These are phyloP conservation scores for Indri indri DNA, from an alignment of 2,113 vertebrate species.

Conservation along the genomic window DNA sequence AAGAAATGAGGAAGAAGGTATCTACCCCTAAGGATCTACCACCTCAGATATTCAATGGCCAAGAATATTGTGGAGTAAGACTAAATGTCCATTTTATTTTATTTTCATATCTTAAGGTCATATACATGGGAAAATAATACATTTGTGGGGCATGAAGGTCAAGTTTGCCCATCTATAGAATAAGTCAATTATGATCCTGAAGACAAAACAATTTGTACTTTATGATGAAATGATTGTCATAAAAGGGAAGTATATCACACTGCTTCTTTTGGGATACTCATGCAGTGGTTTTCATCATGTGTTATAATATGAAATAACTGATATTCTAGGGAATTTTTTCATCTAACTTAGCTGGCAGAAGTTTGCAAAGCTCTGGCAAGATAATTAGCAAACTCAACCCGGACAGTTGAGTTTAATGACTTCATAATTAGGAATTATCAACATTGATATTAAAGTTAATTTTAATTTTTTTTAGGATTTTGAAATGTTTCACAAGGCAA, in stretches of 20 bases:
- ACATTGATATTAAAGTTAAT: background rate
- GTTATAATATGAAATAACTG: background rate
- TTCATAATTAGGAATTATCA: constrained; percentile 3
- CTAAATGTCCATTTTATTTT: background rate
- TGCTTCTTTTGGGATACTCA: background rate
- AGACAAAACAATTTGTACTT: background rate
- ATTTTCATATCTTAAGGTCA: background rate
- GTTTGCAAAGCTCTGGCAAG: background rate
- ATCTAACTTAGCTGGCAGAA: background rate
- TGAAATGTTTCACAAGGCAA: constrained; percentile 24
- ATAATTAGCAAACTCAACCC: background rate
- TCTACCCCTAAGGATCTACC: constrained; percentile 81
- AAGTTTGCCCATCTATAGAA: background rate
- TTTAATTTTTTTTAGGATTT: constrained; percentile 51
- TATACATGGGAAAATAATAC: background rate
- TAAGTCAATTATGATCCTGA: background rate
- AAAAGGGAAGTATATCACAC: background rate
- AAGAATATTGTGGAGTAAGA: constrained; percentile 87
- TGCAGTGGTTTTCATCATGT: background rate
- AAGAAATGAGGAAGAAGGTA: constrained; percentile 87
- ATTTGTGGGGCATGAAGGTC: background rate
- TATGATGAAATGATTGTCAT: background rate
- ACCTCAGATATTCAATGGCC: constrained; percentile 88
- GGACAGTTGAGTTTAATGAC: background rate
- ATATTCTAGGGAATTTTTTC: background rate